Percentiles rank a stretch among this genome's conserved stretches.
These are phyloP conservation scores for Ceraclea dissimilis DNA, from an alignment of 2,888 invertebrate species.

Conservation along the genomic window DNA sequence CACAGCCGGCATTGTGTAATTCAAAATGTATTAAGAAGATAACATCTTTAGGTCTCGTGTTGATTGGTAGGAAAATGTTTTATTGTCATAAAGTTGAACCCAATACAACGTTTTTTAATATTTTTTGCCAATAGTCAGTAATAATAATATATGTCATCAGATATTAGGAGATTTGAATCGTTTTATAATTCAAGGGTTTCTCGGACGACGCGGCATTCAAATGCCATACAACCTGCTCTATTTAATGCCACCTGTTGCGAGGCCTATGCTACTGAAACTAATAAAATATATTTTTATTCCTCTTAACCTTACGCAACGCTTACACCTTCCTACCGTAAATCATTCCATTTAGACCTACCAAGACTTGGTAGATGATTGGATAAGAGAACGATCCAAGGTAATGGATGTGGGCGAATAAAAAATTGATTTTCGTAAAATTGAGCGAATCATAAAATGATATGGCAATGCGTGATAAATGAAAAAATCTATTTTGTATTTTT, in stretches of 20 bases:
- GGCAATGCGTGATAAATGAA: too few relatives aligned
- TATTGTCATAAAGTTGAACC: neutral
- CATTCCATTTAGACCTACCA: too few relatives aligned
- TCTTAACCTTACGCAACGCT: too few relatives aligned
- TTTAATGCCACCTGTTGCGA: slow-evolving; percentile 8
- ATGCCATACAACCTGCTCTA: slow-evolving; percentile 5
- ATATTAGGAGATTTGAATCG: slow-evolving; percentile 15
- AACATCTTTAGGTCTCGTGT: neutral
- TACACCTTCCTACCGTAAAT: too few relatives aligned
- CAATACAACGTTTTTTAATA: neutral
- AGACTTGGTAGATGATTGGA: too few relatives aligned
- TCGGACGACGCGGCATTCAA: slow-evolving; percentile 1
- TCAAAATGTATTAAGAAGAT: neutral
- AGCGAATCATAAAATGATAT: too few relatives aligned
- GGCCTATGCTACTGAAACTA: neutral
- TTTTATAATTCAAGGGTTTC: slow-evolving; percentile 22
- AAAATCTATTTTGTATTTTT: too few relatives aligned
- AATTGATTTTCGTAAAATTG: too few relatives aligned
- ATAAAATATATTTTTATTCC: neutral
- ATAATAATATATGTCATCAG: too few relatives aligned
- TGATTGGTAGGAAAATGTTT: neutral
- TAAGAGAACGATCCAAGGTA: too few relatives aligned
- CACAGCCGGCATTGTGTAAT: neutral
- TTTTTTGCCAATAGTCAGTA: neutral
- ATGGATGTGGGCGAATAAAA: too few relatives aligned